These are phyloP conservation scores for Drosophila kuntzei DNA, from an alignment of 2,888 invertebrate species.

Conservation along the genomic window DNA sequence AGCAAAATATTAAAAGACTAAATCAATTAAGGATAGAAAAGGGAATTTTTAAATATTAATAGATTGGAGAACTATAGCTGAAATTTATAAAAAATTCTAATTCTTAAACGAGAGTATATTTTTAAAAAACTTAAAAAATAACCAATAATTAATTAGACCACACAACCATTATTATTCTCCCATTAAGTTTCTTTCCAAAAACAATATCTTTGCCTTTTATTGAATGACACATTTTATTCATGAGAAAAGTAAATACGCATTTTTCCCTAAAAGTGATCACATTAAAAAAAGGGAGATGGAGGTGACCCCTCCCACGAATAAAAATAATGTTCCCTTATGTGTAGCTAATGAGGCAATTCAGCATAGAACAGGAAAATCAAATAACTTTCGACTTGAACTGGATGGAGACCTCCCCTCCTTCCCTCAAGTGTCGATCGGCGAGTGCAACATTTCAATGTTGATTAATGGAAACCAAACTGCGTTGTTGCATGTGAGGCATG, in stretches of 20 bases:
- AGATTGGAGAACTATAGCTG: no score
- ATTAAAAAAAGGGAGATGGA: neutral
- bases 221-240: constrained; percentile 21
- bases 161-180: neutral
- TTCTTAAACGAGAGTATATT: neutral
- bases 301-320: constrained; percentile 32
- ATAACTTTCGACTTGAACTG: constrained; percentile 19
- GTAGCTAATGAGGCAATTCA: constrained; percentile 63
- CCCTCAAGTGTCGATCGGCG: constrained; percentile 44
- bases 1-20: no score
- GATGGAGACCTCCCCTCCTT: neutral
- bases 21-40: no score
- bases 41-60: no score
- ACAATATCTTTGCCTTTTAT: neutral
- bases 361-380: constrained; percentile 31
- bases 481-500: constrained; percentile 52
- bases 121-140: neutral
- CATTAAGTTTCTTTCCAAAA: no score
- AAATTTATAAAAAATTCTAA: neutral
- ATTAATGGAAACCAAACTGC: constrained; percentile 64
- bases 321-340: constrained; percentile 43
- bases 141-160: neutral
- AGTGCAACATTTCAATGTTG: constrained; percentile 73
- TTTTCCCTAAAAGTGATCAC: neutral
- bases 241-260: constrained; percentile 39